These are phyloP conservation scores for Phylloscopus trochiloides DNA, from an alignment of 2,113 vertebrate species.

Conservation along the genomic window DNA sequence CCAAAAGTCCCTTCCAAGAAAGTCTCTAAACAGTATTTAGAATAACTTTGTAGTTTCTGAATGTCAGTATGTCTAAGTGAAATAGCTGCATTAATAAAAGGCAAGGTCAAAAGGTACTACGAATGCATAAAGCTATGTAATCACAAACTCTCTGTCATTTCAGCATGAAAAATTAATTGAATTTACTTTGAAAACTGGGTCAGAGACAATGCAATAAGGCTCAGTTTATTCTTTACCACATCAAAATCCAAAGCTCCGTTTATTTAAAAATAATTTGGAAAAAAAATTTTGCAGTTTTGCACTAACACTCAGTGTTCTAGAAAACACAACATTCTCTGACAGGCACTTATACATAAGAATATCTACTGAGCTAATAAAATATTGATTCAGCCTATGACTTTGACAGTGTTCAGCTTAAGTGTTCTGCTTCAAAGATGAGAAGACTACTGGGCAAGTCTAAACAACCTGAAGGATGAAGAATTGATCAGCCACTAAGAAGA, in stretches of 20 bases:
- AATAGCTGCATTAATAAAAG: not conserved
- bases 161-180: constrained; percentile 50
- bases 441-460: not conserved
- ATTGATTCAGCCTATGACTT: not conserved
- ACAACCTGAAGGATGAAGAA: not conserved
- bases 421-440: not conserved
- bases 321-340: not conserved
- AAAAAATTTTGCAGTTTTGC: not conserved
- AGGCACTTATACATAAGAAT: not conserved
- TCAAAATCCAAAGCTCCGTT: not conserved
- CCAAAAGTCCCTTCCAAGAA: not conserved
- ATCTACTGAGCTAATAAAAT: not conserved
- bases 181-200: constrained; percentile 39
- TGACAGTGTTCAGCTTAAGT: not conserved
- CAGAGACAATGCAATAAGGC: not conserved
- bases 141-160: not conserved
- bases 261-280: not conserved
- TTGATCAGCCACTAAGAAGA: not conserved
- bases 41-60: not conserved
- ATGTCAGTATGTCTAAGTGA: not conserved
- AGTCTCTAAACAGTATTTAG: not conserved
- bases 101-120: not conserved
- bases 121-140: not conserved
- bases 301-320: not conserved
- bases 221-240: not conserved